Conservation (phyloP, 1,140 invertebrate species). For the Macrotrachela quadricornifera region DNA sequence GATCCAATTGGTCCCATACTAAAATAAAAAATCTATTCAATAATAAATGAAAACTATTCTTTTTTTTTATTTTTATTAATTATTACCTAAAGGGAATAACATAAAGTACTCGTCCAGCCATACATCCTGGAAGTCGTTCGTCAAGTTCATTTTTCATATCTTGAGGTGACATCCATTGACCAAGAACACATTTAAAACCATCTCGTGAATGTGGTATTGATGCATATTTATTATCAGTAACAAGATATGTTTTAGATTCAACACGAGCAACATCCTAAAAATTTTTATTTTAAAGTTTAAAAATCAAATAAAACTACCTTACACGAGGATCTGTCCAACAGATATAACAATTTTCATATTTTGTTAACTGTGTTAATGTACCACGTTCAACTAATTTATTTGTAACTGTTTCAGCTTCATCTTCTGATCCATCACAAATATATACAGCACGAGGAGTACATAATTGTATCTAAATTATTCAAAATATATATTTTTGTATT, state of each 20-base stretch:
- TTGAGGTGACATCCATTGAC: conserved; percentile 75
- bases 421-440: conserved; percentile 69
- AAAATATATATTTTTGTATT: not conserved
- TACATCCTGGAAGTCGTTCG: conserved; percentile 75
- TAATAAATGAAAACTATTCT: no score
- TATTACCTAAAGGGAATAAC: conserved; percentile 95
- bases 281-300: conserved; percentile 42
- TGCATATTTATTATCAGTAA: conserved; percentile 53
- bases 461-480: conserved; percentile 20
- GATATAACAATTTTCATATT: conserved; percentile 77
- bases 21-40: no score
- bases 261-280: conserved; percentile 89
- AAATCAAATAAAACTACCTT: not conserved
- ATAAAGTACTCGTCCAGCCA: conserved; percentile 95
- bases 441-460: conserved; percentile 66
- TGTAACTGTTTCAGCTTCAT: conserved; percentile 47
- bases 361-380: conserved; percentile 53
- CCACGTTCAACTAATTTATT: conserved; percentile 34
- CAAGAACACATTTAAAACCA: conserved; percentile 36
- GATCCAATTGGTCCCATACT: conserved; percentile 93
- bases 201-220: conserved; percentile 47
- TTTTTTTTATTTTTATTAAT: no score
- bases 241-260: conserved; percentile 83
- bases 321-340: no score
- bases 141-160: conserved; percentile 61